Evolutionary conservation across 1,140 invertebrate genomes (phyloP), one percentile per base, ranked within the genome.

Genomic region (Sycophila sp.): DNA sequence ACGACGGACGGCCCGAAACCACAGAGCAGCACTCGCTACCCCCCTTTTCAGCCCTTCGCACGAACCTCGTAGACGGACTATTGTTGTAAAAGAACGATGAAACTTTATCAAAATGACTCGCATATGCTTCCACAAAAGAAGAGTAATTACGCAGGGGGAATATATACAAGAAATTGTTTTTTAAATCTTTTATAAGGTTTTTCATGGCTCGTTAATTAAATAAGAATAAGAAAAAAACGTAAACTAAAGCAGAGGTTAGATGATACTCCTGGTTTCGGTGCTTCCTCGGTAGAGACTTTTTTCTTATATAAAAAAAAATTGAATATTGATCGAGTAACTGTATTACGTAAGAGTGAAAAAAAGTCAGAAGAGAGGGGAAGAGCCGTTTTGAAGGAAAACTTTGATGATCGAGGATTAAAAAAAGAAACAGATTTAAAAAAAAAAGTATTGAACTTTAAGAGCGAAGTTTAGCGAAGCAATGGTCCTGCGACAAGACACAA

Each of bases 401-500:
- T n/a, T n/a, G n/a, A n/a, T n/a, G n/a, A n/a, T n/a, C n/a, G n/a
- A n/a, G n/a, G n/a, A n/a, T n/a, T n/a, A n/a, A n/a, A n/a, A n/a
- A n/a, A n/a, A n/a, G n/a, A n/a, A n/a, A n/a, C n/a, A n/a, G n/a
- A n/a, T n/a, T n/a, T n/a, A n/a, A 73, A 66, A 24, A 58, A 64
- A 77, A 77, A 68, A 75, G 73, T 76, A 78, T 78, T 22, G 75
- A 77, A 80, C 75, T 59, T 5, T 66, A 58, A 71, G 55, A 65
- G 42, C 17, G 62, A 53, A 65, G 56, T 71, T 71, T 71, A 65
- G 62, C 51, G 78, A 86, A 83, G 79, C 79, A 82, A 83, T 83
- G 83, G 81, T 82, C 83, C 78, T 85, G 80, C 79, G 76, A 78
- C 72, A 71, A 72, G 75, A 84, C 80, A 83, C 81, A 85, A 86